These are phyloP conservation scores for Xanthia togata DNA, from an alignment of 2,888 invertebrate species.

Conservation along the genomic window DNA sequence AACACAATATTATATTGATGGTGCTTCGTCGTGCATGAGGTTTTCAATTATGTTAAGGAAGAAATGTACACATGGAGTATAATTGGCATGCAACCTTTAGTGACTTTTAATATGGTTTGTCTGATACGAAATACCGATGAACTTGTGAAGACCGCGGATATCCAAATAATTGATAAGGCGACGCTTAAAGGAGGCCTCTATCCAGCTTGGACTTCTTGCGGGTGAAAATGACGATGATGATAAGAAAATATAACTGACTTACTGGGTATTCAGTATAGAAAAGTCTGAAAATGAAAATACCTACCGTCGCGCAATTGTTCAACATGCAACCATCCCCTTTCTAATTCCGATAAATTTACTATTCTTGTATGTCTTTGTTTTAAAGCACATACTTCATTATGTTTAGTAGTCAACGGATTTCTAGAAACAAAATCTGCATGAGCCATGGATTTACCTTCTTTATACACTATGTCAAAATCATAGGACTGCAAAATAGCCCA, in stretches of 20 bases:
- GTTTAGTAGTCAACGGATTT: no score
- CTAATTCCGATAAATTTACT: no score
- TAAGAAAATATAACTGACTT: neutral
- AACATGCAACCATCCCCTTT: no score
- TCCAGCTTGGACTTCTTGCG: neutral
- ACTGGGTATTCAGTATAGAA: neutral
- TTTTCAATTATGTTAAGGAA: neutral
- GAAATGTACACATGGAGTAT: neutral
- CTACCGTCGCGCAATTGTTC: no score
- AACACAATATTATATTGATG: conserved; percentile 8
- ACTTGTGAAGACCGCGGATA: neutral
- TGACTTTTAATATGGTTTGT: neutral
- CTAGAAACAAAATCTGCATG: no score
- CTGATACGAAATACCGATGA: neutral
- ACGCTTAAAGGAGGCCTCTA: neutral
- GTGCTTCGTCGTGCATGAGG: neutral
- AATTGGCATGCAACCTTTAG: neutral
- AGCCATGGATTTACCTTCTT: no score
- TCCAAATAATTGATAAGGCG: neutral
- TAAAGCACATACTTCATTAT: no score
- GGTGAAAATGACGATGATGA: no score
- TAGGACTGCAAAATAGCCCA: no score
- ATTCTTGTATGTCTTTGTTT: no score
- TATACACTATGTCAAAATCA: no score
- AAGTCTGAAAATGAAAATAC: neutral